Conservation (phyloP, 1,140 invertebrate genomes). For the Eulimnadia texana region DNA sequence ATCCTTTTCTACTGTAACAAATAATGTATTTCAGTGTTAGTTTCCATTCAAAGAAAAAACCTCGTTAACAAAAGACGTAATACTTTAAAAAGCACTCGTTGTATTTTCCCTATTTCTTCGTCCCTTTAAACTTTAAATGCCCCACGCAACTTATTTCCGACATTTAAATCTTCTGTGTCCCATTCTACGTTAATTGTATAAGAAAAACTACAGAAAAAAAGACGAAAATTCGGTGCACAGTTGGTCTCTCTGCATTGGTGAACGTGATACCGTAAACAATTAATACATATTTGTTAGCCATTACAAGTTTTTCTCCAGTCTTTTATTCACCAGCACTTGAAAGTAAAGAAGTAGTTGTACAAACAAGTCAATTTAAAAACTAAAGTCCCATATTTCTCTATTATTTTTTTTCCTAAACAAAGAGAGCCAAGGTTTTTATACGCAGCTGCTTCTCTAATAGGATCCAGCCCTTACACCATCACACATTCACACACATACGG, state of each 20-base stretch:
- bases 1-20: no score
- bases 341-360: background rate
- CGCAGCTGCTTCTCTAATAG: background rate
- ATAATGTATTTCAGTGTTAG: no score
- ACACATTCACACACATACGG: background rate
- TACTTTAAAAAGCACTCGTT: background rate
- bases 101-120: background rate
- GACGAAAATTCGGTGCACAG: no score
- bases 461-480: background rate
- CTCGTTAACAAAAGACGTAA: background rate
- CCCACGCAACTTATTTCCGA: no score
- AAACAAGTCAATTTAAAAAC: background rate
- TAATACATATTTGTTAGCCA: background rate
- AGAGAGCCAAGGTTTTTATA: background rate
- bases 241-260: background rate
- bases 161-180: background rate
- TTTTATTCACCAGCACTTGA: background rate
- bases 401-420: background rate
- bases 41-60: background rate
- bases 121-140: no score
- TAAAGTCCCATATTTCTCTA: no score
- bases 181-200: background rate
- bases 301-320: background rate
- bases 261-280: background rate
- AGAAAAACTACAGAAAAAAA: no score